These are phyloP conservation scores for Hypocryptadius cinnamomeus DNA, from an alignment of 2,113 vertebrate species.

Conservation along the genomic window DNA sequence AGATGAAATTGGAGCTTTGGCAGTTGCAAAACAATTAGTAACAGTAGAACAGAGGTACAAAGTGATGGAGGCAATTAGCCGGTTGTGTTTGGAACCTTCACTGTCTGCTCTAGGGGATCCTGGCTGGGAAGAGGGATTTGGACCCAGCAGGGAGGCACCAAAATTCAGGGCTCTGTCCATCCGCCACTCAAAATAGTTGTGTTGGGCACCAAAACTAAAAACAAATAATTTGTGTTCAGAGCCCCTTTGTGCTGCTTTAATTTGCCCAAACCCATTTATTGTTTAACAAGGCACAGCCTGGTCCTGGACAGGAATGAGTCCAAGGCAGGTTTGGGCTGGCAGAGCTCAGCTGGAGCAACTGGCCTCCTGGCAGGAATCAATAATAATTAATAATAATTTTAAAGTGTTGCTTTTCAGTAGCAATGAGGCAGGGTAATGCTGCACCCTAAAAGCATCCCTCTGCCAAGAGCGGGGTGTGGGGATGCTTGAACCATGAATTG, in stretches of 20 bases:
- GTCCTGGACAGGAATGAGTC: not conserved
- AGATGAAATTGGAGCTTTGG: not conserved
- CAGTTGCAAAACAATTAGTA: not conserved
- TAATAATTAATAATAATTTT: not conserved
- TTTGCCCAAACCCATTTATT: not conserved
- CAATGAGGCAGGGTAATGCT: not conserved
- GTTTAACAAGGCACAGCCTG: not conserved
- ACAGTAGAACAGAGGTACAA: not conserved
- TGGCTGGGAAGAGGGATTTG: not conserved
- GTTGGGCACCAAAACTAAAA: not conserved
- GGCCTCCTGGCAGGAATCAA: not conserved
- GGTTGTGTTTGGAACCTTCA: not conserved
- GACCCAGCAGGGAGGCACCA: not conserved
- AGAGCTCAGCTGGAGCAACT: not conserved
- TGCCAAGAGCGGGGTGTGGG: rapidly evolving
- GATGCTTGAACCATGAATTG: rapidly evolving
- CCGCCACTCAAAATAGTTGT: not conserved
- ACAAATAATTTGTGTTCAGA: not conserved
- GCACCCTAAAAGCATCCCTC: not conserved
- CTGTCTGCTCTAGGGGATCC: not conserved
- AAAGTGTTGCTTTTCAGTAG: not conserved
- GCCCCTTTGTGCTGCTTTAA: not conserved
- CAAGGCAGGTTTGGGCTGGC: not conserved
- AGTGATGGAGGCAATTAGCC: not conserved
- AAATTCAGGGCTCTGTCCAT: not conserved